Conservation (phyloP, 2,113 vertebrate genomes). For the Glaucomys volans region DNA sequence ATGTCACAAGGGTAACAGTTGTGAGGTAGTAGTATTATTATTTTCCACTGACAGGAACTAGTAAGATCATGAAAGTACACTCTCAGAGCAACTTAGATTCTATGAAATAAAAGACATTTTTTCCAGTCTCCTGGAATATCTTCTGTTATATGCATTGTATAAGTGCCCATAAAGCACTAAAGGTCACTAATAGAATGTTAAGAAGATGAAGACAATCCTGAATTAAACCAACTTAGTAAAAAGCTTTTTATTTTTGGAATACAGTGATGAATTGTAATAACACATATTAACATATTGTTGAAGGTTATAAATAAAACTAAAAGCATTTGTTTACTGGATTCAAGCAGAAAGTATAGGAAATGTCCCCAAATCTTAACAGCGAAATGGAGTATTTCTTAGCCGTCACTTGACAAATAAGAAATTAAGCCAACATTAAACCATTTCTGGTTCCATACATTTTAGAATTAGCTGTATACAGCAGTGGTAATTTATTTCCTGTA, state of each 20-base stretch:
- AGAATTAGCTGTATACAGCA: constrained; percentile 43
- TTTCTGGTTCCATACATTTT: constrained; percentile 51
- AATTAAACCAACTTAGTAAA: constrained; percentile 52
- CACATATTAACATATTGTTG: background rate
- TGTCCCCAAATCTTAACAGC: constrained; percentile 28
- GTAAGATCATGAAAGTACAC: constrained; percentile 26
- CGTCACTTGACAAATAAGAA: constrained; percentile 53
- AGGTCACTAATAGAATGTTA: background rate
- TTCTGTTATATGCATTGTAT: background rate
- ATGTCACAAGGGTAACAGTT: background rate
- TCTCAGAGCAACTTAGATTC: constrained; percentile 38
- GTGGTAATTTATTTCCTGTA: constrained; percentile 54
- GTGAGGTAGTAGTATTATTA: background rate
- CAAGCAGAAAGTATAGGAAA: constrained; percentile 26
- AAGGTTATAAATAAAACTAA: background rate
- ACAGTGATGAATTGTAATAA: background rate
- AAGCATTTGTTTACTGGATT: constrained; percentile 5
- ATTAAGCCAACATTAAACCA: constrained; percentile 47
- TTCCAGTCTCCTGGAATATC: background rate
- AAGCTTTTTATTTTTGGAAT: constrained; percentile 30
- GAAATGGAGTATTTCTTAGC: constrained; percentile 46
- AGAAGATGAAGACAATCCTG: background rate
- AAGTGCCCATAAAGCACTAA: constrained; percentile 23
- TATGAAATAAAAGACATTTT: background rate
- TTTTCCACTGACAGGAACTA: background rate